Conservation (phyloP, 1,140 invertebrate species). For the Tetramorium simillimum region DNA sequence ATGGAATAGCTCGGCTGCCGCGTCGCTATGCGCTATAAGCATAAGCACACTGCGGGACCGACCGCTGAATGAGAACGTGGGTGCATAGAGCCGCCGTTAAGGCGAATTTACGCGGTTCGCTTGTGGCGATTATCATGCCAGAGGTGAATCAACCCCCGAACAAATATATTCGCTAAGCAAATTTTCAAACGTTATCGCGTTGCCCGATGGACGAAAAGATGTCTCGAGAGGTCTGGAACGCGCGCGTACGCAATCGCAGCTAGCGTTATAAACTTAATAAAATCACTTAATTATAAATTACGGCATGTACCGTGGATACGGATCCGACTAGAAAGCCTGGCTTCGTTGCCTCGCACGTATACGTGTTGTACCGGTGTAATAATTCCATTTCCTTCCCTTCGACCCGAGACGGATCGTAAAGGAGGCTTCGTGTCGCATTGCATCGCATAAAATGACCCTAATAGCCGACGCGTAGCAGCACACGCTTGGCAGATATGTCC, state of each 20-base stretch:
- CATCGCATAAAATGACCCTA: conserved; percentile 37
- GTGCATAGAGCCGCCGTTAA: conserved; percentile 47
- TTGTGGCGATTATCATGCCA: not conserved
- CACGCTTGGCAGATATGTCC: conserved; percentile 51
- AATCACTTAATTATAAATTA: not conserved
- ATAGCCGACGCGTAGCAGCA: conserved; percentile 27
- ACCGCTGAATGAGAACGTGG: conserved; percentile 54
- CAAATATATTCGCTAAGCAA: conserved; percentile 1
- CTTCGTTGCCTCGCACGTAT: not conserved
- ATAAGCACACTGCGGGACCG: conserved; percentile 54
- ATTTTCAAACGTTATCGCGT: not conserved
- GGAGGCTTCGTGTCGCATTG: not conserved
- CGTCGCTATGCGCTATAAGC: conserved; percentile 47
- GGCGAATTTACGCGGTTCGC: conserved; percentile 51
- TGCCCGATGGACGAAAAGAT: not conserved
- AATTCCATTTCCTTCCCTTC: conserved; percentile 39
- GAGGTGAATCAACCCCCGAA: not conserved
- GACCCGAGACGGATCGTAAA: conserved; percentile 23
- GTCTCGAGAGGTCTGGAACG: not conserved
- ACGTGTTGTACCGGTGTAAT: not conserved
- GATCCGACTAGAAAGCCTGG: no score
- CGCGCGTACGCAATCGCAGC: not conserved
- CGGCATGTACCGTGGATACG: no score
- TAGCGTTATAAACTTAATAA: not conserved
- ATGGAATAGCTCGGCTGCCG: conserved; percentile 51